Percentiles rank a stretch among this genome's conserved stretches.
Conservation (phyloP, 1,140 invertebrate genomes). For the Bombus terrestris region DNA sequence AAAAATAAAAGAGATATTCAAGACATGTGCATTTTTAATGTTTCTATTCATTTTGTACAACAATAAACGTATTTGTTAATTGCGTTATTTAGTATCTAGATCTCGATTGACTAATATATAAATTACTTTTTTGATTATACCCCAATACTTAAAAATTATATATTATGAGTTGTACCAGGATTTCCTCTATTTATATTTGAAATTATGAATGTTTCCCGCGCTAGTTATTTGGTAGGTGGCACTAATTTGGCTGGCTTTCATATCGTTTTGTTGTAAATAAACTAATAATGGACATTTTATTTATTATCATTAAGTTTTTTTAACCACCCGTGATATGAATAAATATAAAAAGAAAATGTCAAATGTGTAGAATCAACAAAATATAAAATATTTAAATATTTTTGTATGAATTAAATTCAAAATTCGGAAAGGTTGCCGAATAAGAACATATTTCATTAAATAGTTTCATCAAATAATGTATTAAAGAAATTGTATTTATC, state of each 20-base stretch:
- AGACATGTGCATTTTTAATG: slow-evolving; percentile 30
- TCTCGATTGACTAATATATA: neutral
- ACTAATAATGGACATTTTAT: neutral
- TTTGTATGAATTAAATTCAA: slow-evolving; percentile 6
- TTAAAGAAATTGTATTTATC: neutral
- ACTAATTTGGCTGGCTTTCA: neutral
- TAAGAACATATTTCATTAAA: neutral
- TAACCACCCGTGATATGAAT: neutral
- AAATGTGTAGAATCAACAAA: neutral
- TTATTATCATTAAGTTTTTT: neutral
- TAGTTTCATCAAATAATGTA: neutral
- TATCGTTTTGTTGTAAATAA: slow-evolving; percentile 8
- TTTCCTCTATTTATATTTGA: neutral
- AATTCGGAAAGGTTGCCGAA: neutral
- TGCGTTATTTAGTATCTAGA: neutral
- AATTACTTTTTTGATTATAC: neutral
- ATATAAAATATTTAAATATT: neutral
- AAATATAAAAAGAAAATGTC: neutral
- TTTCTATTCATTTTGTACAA: slow-evolving; percentile 8
- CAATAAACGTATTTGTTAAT: neutral
- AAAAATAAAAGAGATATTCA: slow-evolving; percentile 54
- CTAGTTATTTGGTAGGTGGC: neutral
- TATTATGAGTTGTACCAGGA: neutral
- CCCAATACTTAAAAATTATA: neutral
- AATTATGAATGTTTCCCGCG: neutral